Evolutionary conservation across 2,113 vertebrate species (phyloP).

Genomic region (Ammodytes marinus): DNA sequence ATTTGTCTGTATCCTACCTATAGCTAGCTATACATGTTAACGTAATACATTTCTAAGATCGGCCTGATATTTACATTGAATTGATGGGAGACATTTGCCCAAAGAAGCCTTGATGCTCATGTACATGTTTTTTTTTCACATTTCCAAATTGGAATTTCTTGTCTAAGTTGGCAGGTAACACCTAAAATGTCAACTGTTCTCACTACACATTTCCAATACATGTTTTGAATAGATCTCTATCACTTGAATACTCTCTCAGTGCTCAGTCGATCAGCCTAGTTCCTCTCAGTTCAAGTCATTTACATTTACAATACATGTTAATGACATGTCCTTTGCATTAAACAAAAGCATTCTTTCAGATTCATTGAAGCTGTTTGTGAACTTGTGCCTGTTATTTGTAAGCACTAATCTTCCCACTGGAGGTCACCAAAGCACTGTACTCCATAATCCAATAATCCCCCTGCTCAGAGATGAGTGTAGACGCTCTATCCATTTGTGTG

Average conservation of each 20-base stretch:
- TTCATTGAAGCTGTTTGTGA: conserved; percentile 2
- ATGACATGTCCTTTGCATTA: neutral
- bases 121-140: neutral
- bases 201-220: conserved; percentile 33
- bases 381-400: conserved; percentile 14
- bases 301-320: neutral
- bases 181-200: conserved; percentile 11
- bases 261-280: conserved; percentile 7
- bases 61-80: neutral
- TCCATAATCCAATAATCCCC: conserved; percentile 20
- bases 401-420: conserved; percentile 73
- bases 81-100: neutral
- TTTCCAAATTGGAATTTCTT: conserved; percentile 17
- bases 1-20: neutral
- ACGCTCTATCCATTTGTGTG: neutral
- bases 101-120: neutral
- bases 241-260: neutral
- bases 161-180: conserved; percentile 21
- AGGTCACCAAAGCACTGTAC: conserved; percentile 77
- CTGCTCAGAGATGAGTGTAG: conserved; percentile 18
- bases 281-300: conserved; percentile 11
- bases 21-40: too few species aligned
- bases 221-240: conserved; percentile 4
- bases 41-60: neutral
- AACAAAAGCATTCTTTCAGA: neutral